These are phyloP conservation scores for Gulo gulo DNA, from an alignment of 2,113 vertebrate genomes.

Conservation along the genomic window DNA sequence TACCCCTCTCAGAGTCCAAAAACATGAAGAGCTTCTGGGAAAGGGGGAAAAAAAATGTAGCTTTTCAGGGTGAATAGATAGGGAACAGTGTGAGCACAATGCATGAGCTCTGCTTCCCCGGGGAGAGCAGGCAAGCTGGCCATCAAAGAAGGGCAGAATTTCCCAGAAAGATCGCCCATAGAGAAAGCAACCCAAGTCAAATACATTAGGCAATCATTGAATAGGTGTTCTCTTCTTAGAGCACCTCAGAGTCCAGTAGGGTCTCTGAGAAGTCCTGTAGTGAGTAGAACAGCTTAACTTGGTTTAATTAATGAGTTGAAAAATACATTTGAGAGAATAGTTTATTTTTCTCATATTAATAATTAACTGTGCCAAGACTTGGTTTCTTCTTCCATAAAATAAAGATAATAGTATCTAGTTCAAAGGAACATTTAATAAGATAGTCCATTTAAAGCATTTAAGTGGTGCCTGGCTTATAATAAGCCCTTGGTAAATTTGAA, in stretches of 20 bases:
- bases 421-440: neutral
- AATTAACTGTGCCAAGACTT: neutral
- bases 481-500: neutral
- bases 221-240: neutral
- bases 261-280: neutral
- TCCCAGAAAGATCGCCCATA: neutral
- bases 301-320: neutral
- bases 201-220: neutral
- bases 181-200: neutral
- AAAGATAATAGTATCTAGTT: neutral
- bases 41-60: neutral
- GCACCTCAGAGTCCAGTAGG: neutral
- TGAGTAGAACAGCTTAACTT: neutral
- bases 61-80: neutral
- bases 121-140: neutral
- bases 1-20: neutral
- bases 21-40: slow-evolving; percentile 8
- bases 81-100: neutral
- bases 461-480: neutral
- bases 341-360: neutral
- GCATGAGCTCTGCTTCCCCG: neutral
- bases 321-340: neutral
- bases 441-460: neutral
- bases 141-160: neutral
- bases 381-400: neutral